Percentiles rank a stretch among this genome's conserved stretches.
These are phyloP conservation scores for Megalops atlanticus DNA, from an alignment of 2,113 vertebrate genomes.

Conservation along the genomic window DNA sequence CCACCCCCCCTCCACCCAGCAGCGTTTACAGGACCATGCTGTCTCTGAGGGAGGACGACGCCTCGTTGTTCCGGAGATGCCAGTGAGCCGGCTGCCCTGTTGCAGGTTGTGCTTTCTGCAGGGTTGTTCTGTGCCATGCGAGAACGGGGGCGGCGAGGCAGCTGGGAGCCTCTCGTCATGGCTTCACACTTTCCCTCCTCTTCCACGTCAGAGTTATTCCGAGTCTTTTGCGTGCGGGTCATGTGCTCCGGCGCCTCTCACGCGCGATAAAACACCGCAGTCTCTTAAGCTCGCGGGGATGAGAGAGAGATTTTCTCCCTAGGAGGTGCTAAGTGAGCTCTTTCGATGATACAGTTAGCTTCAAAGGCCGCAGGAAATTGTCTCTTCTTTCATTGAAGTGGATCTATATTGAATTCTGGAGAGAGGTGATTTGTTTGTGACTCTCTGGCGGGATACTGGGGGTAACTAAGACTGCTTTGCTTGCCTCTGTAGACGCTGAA, in stretches of 20 bases:
- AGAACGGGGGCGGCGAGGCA: not conserved
- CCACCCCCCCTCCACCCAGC: too few species aligned
- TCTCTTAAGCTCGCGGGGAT: not conserved
- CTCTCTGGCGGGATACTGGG: too few species aligned
- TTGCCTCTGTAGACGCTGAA: constrained; percentile 67
- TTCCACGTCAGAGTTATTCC: constrained; percentile 42
- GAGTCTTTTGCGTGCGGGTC: constrained; percentile 19
- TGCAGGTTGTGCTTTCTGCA: constrained; percentile 55
- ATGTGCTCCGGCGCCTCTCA: constrained; percentile 16
- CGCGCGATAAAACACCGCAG: not conserved
- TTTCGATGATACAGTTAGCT: not conserved
- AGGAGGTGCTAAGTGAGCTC: not conserved
- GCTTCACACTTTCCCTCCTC: constrained; percentile 34
- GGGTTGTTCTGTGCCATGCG: not conserved
- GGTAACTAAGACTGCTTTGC: not conserved
- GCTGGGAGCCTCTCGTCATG: not conserved
- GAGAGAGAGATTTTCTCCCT: not conserved
- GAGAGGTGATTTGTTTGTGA: not conserved
- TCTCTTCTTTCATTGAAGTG: not conserved
- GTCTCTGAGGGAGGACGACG: constrained; percentile 40
- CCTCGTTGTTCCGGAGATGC: constrained; percentile 43
- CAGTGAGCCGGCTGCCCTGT: constrained; percentile 51
- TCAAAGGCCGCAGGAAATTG: not conserved
- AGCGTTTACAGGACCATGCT: constrained; percentile 41
- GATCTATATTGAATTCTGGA: too few species aligned